Evolutionary conservation across 2,797 vertebrate species (phyloP), one percentile per base, ranked within the genome.

Genomic region (Trematomus bernacchii): DNA sequence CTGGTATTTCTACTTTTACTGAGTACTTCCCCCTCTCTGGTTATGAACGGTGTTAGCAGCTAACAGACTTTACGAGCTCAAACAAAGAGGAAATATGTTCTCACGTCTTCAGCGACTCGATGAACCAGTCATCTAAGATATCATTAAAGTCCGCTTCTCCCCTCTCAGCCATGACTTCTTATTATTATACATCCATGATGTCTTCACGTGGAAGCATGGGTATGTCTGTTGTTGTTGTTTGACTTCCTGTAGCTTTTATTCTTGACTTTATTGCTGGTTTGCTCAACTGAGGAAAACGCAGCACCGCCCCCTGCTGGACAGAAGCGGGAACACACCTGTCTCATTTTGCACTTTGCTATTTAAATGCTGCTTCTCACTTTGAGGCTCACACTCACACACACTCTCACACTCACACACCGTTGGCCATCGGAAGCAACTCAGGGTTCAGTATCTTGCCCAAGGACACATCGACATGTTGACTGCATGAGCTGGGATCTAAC

Each of bases 51-150:
- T 37, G 33, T 37, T 37, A 8, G 4, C 3, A n/a, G 48, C n/a
- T 37, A 48, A 18, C 4, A 27, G 6, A 69, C 0, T 6, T 21
- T 3, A 30, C 1, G 2, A 7, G 44, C 53, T 30, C 2, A 16
- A 53, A 51, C 5, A 12, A 46, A n/a, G 1, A 52, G 1, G 10
- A 23, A 43, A 23, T 19, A 37, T 19, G 33, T 27, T 8, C 94
- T 94, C 78, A 96, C 95, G 84, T 86, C 79, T 87, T 93, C 43
- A 95, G 73, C 2, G 95, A 94, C 54, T 95, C 92, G 23, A 96
- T 92, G 27, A 95, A 93, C 95, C 95, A 96, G 21, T 95, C 93
- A 1, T 96, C 95, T 27, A 93, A 66, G n/a, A 79, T 10, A 57
- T 94, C 93, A 6, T 92, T 91, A 30, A 53, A 70, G 4, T 89